phyloP scores from a whole-genome alignment of 2,888 invertebrate genomes.

The Dynastes tityus region DNA sequence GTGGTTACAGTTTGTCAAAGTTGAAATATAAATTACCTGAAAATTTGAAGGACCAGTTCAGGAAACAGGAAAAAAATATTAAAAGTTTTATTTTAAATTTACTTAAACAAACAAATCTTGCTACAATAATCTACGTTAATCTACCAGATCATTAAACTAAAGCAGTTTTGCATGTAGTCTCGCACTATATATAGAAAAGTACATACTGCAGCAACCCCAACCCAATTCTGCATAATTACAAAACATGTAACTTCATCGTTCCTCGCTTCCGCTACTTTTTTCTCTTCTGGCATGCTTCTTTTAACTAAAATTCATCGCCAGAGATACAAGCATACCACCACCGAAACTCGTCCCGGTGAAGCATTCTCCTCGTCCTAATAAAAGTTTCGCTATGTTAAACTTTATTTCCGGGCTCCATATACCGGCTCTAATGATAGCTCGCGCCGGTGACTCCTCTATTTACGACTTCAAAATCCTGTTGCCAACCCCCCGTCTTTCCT shows the following conservation, averaged over 20 bases:
- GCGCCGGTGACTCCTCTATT: slow-evolving; percentile 20
- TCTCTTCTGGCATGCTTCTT: neutral
- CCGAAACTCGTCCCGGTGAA: neutral
- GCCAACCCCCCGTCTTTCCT: neutral
- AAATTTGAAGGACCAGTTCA: too few species aligned
- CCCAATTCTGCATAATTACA: neutral
- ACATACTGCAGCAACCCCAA: neutral
- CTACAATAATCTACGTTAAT: too few species aligned
- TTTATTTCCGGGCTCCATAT: slow-evolving; percentile 26
- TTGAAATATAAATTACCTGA: too few species aligned
- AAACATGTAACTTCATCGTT: neutral
- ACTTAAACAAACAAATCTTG: too few species aligned
- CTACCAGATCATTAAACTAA: too few species aligned
- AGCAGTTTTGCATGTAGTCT: too few species aligned
- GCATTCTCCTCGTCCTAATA: slow-evolving; percentile 3
- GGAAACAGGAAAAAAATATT: too few species aligned
- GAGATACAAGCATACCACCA: too few species aligned
- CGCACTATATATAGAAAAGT: too few species aligned
- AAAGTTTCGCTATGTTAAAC: slow-evolving; percentile 22
- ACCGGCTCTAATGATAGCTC: slow-evolving; percentile 18
- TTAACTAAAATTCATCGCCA: too few species aligned
- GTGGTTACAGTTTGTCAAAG: too few species aligned
- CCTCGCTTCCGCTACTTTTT: neutral
- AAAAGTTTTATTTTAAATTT: too few species aligned
- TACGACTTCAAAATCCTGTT: slow-evolving; percentile 8